phyloP scores from a whole-genome alignment of 2,888 invertebrate genomes.

The Silvanus unidentatus region DNA sequence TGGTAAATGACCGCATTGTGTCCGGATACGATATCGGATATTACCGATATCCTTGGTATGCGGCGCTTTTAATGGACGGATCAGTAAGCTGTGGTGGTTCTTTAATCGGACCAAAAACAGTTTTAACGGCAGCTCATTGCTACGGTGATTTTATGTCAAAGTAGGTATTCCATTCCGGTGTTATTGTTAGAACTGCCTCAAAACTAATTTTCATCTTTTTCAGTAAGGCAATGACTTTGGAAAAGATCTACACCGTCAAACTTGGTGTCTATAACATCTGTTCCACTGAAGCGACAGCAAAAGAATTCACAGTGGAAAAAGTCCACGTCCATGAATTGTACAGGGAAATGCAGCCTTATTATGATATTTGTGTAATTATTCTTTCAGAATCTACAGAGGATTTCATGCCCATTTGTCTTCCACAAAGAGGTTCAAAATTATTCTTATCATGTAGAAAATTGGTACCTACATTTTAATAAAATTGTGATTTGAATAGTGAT shows the following conservation, averaged over 20 bases:
- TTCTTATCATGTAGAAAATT: no score
- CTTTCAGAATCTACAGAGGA: slow-evolving; percentile 29
- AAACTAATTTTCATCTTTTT: slow-evolving; percentile 5
- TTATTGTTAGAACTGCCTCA: no score
- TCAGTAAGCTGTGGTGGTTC: slow-evolving; percentile 39
- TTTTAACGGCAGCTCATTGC: slow-evolving; percentile 45
- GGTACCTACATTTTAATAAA: not conserved
- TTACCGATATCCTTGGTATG: slow-evolving; percentile 44
- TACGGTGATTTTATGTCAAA: slow-evolving; percentile 31
- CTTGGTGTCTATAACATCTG: slow-evolving; percentile 41
- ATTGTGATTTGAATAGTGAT: slow-evolving; percentile 10
- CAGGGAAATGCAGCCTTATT: slow-evolving; percentile 35
- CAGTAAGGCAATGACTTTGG: slow-evolving; percentile 26
- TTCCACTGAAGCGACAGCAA: slow-evolving; percentile 31
- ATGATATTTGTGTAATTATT: slow-evolving; percentile 39
- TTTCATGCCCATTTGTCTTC: slow-evolving; percentile 39
- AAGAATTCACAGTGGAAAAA: slow-evolving; percentile 30
- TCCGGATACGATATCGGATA: slow-evolving; percentile 42
- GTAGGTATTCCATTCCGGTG: slow-evolving; percentile 14
- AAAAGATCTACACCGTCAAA: slow-evolving; percentile 34
- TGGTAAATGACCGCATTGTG: slow-evolving; percentile 35
- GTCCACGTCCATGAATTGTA: slow-evolving; percentile 41
- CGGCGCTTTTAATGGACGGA: slow-evolving; percentile 29
- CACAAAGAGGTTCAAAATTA: slow-evolving; percentile 31
- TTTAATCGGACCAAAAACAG: slow-evolving; percentile 33